Percentiles rank a stretch among this genome's conserved stretches.
phyloP scores from a whole-genome alignment of 2,888 invertebrate genomes.

The Hylaea fasciaria region DNA sequence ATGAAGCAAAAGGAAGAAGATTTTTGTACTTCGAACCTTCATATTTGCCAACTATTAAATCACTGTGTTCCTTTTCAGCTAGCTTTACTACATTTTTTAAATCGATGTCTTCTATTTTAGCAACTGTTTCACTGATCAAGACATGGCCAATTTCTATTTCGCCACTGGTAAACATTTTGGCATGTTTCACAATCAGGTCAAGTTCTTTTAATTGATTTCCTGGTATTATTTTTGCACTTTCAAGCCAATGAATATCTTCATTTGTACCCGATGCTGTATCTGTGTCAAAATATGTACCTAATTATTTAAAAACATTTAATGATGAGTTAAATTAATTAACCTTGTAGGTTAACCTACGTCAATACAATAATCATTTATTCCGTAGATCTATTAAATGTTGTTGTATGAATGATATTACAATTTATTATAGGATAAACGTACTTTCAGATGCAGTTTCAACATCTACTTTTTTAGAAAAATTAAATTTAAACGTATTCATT shows the following conservation, averaged over 20 bases:
- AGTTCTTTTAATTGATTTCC: slow-evolving; percentile 58
- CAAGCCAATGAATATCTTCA: slow-evolving; percentile 60
- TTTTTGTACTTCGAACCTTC: slow-evolving; percentile 85
- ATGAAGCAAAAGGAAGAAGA: neutral
- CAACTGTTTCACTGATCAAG: slow-evolving; percentile 65
- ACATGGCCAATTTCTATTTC: slow-evolving; percentile 81
- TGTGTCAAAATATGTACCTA: neutral
- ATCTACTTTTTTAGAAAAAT: slow-evolving; percentile 58
- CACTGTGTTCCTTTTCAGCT: slow-evolving; percentile 88
- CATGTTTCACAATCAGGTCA: slow-evolving; percentile 62
- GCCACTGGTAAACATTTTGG: slow-evolving; percentile 73
- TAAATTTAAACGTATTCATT: slow-evolving; percentile 65
- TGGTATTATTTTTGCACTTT: slow-evolving; percentile 66
- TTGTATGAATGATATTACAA: too few species aligned
- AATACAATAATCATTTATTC: too few species aligned
- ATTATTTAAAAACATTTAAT: too few species aligned
- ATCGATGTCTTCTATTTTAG: slow-evolving; percentile 58
- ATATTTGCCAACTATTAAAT: slow-evolving; percentile 90
- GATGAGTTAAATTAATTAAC: too few species aligned
- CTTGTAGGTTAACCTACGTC: too few species aligned
- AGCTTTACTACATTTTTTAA: slow-evolving; percentile 70
- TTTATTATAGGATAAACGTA: too few species aligned
- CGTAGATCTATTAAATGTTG: too few species aligned
- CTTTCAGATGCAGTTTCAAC: slow-evolving; percentile 37
- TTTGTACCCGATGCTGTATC: slow-evolving; percentile 19